Evolutionary conservation across 1,140 invertebrate genomes (phyloP), one percentile per base, ranked within the genome.

Genomic region (Chironomus tepperi): DNA sequence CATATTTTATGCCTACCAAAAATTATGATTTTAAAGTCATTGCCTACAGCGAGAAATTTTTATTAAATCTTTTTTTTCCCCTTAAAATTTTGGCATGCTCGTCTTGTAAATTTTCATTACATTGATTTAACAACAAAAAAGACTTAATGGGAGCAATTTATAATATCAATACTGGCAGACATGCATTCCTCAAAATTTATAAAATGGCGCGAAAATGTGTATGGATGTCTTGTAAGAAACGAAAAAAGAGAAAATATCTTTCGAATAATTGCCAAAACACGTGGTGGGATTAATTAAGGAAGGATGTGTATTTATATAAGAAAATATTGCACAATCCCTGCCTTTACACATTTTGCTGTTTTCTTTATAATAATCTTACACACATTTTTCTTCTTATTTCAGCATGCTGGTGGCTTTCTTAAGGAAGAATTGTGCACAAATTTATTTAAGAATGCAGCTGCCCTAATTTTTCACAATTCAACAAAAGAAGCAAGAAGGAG

Each of bases 381-480:
- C 47, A n/a, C 12, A 57, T 12, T 57, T 57, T 57, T 57, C 12
- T 57, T 57, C 12, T 57, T 57, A 5, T 5, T 2, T 15, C 1
- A 57, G 12, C 47, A n/a, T 57, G 12, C 5, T n/a, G 47, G 3
- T n/a, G 47, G 12, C 47, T 12, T 57, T 57, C 12, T 57, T 57
- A 57, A 57, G 47, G 47, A n/a, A 57, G 12, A 57, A n/a, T n/a
- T 15, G n/a, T 12, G n/a, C n/a, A 57, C 47, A 57, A 12, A 15
- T 47, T 47, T 12, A 47, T 57, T 57, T 57, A 57, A 57, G 12
- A 10, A 12, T 57, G 47, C 47, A 57, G 47, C 47, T 57, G 47
- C n/a, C 47, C 47, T 57, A 57, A 57, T 57, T 57, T 57, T 57
- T 57, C 47, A n/a, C n/a, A n/a, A n/a, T n/a, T n/a, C n/a, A n/a